Percentiles rank a stretch among this genome's conserved stretches.
phyloP scores from a whole-genome alignment of 2,113 vertebrate species.

The Sapayoa aenigma region DNA sequence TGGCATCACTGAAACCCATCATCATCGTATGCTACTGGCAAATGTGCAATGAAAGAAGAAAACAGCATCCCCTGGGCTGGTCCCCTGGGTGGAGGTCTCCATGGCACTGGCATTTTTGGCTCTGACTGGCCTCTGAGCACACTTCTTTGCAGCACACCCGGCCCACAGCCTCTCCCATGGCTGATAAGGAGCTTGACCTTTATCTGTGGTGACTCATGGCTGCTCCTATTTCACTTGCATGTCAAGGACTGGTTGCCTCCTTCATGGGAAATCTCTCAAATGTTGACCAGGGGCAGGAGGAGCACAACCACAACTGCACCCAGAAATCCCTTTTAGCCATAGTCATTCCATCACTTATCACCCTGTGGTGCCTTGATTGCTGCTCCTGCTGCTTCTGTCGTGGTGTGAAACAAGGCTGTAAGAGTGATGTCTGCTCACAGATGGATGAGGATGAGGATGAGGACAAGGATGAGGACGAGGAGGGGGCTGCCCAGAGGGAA shows the following conservation, averaged over 20 bases:
- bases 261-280: neutral
- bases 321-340: neutral
- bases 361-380: fast-evolving
- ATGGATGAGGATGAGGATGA: neutral
- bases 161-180: neutral
- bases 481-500: neutral
- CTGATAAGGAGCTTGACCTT: constrained; percentile 39
- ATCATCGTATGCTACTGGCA: neutral
- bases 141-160: neutral
- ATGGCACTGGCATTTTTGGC: neutral
- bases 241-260: neutral
- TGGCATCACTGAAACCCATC: neutral
- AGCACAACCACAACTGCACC: neutral
- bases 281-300: neutral
- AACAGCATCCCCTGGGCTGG: neutral
- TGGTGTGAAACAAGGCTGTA: neutral
- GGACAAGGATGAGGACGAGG: neutral
- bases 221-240: neutral
- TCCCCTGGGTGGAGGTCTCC: neutral
- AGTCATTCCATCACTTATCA: fast-evolving
- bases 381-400: neutral
- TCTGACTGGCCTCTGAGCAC: neutral
- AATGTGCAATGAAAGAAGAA: neutral
- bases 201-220: constrained; percentile 51
- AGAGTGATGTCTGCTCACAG: neutral